A percentile compares a stretch with the other conserved stretches of the same genome.
Evolutionary conservation across 2,113 vertebrate genomes (phyloP).

Genomic region (Lycaon pictus): DNA sequence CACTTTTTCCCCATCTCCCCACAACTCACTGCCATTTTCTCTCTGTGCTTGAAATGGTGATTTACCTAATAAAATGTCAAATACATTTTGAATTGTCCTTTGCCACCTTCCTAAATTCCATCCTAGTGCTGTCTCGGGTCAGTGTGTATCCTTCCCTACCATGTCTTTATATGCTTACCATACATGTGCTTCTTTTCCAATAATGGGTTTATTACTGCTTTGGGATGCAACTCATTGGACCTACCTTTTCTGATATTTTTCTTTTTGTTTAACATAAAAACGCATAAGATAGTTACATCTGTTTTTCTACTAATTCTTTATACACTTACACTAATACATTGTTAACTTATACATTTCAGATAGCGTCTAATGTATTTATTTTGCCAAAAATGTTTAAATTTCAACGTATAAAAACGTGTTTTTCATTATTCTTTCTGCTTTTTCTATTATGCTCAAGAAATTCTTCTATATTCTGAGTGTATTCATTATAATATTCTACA

Average conservation of each 20-base stretch:
- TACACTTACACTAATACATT: background rate
- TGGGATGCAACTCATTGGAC: background rate
- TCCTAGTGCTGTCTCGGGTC: background rate
- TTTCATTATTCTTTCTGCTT: background rate
- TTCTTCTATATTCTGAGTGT: background rate
- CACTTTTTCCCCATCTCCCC: background rate
- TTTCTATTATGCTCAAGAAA: background rate
- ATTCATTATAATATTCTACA: background rate
- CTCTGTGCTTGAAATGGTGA: background rate
- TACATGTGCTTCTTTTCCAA: background rate
- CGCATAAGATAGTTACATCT: background rate
- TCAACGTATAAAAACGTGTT: background rate
- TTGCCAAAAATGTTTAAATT: background rate
- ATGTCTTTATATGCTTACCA: background rate
- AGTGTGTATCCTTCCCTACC: background rate
- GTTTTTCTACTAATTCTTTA: background rate
- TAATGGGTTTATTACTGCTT: background rate
- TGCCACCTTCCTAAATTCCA: no score
- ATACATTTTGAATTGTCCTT: background rate
- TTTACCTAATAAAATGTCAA: background rate
- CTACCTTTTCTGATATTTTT: background rate
- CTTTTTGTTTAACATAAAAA: background rate
- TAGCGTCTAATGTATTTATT: background rate
- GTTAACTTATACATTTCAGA: background rate
- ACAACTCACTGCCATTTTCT: background rate